These are phyloP conservation scores for Drosophila bocki DNA, from an alignment of 1,140 invertebrate species.

Conservation along the genomic window DNA sequence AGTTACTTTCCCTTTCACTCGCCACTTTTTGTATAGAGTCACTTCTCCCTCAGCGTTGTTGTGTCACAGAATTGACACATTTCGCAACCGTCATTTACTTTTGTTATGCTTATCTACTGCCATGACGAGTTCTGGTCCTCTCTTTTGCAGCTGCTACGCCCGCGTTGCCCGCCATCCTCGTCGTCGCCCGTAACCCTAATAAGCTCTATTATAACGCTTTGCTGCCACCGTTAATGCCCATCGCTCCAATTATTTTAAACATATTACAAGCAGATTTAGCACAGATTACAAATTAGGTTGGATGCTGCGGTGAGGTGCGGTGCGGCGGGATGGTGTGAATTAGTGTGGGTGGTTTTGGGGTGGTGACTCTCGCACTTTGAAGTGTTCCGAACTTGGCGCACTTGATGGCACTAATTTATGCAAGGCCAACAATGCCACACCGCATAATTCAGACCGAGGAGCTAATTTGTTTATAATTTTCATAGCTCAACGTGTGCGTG, in stretches of 20 bases:
- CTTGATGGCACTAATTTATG: constrained; percentile 75
- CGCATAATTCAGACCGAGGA: constrained; percentile 66
- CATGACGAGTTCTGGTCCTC: constrained; percentile 5
- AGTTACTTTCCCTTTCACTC: constrained; percentile 5
- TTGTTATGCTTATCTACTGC: constrained; percentile 60
- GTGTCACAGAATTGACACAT: constrained; percentile 40
- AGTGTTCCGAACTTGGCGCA: constrained; percentile 54
- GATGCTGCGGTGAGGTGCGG: constrained; percentile 11
- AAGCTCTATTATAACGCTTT: constrained; percentile 66
- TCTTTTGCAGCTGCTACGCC: constrained; percentile 14
- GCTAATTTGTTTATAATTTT: constrained; percentile 83
- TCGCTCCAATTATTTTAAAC: constrained; percentile 79
- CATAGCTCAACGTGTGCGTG: constrained; percentile 75
- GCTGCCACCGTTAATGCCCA: constrained; percentile 67
- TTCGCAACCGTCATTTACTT: constrained; percentile 55
- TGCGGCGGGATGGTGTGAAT: constrained; percentile 12
- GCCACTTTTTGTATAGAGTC: not conserved
- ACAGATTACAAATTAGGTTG: constrained; percentile 67
- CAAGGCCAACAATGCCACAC: constrained; percentile 67
- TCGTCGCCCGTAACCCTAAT: constrained; percentile 49
- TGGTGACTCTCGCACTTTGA: constrained; percentile 35
- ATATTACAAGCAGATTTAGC: constrained; percentile 80
- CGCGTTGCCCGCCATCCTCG: not conserved
- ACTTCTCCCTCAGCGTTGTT: constrained; percentile 14
- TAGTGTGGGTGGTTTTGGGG: constrained; percentile 1